Evolutionary conservation across 2,888 invertebrate species (phyloP).

Genomic region (Margaritifera margaritifera): DNA sequence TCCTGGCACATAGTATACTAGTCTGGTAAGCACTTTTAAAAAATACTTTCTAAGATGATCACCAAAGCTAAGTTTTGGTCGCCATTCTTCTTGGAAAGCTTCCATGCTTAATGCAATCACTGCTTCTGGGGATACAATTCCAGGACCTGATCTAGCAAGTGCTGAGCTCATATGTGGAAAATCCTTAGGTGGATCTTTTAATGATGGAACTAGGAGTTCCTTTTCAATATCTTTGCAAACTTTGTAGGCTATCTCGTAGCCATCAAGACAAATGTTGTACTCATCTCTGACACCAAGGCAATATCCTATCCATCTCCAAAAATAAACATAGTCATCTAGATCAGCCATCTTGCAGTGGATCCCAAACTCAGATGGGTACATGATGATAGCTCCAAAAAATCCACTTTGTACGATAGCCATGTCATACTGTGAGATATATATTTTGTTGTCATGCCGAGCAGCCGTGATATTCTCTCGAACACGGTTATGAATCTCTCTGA

Average conservation of each 20-base stretch:
- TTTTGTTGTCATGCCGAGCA: constrained; percentile 61
- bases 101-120: constrained; percentile 37
- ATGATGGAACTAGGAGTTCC: constrained; percentile 45
- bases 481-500: constrained; percentile 76
- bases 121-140: constrained; percentile 36
- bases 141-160: constrained; percentile 32
- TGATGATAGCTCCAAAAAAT: constrained; percentile 84
- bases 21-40: constrained; percentile 9
- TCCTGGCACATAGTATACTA: constrained; percentile 12
- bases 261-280: constrained; percentile 61
- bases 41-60: constrained; percentile 27
- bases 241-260: constrained; percentile 39
- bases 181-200: constrained; percentile 51
- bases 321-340: constrained; percentile 84
- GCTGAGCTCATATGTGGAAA: constrained; percentile 60
- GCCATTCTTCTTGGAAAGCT: constrained; percentile 15
- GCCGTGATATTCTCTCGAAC: constrained; percentile 71
- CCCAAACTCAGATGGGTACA: constrained; percentile 79
- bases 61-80: constrained; percentile 4
- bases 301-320: constrained; percentile 88
- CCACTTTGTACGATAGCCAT: constrained; percentile 90
- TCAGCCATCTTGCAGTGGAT: constrained; percentile 79
- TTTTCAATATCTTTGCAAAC: constrained; percentile 60
- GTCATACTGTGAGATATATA: constrained; percentile 84
- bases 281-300: constrained; percentile 86